phyloP scores from a whole-genome alignment of 2,888 invertebrate genomes.

The Ochropacha duplaris region DNA sequence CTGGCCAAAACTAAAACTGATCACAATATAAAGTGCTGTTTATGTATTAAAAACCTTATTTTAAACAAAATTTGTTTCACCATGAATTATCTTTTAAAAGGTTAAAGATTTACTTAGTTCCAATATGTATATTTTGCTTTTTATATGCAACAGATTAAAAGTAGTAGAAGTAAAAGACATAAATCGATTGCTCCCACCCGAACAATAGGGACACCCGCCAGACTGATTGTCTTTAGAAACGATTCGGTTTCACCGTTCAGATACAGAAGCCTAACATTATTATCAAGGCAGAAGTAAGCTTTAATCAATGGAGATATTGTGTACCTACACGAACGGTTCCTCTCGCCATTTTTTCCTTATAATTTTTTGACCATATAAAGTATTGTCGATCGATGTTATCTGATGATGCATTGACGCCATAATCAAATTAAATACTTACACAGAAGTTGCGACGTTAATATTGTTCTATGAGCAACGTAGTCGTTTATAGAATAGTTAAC shows the following conservation, averaged over 20 bases:
- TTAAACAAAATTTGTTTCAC: background rate
- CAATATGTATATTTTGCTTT: slow-evolving; percentile 6
- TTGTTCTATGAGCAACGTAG: background rate
- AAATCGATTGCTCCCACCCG: slow-evolving; percentile 64
- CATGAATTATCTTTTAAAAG: background rate
- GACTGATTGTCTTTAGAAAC: slow-evolving; percentile 65
- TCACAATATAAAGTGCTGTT: background rate
- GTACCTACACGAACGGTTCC: slow-evolving; percentile 31
- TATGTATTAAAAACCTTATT: too few relatives aligned
- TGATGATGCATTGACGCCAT: slow-evolving; percentile 41
- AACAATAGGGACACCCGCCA: slow-evolving; percentile 69
- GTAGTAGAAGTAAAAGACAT: slow-evolving; percentile 34
- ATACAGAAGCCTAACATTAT: slow-evolving; percentile 39
- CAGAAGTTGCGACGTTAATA: background rate
- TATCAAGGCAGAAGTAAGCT: slow-evolving; percentile 55
- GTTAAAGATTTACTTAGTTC: background rate
- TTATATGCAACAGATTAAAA: slow-evolving; percentile 16
- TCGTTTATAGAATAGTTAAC: background rate
- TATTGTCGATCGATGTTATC: slow-evolving; percentile 33
- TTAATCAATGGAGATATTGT: slow-evolving; percentile 34
- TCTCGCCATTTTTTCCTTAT: slow-evolving; percentile 18
- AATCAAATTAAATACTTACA: slow-evolving; percentile 31
- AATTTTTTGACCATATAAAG: too few relatives aligned
- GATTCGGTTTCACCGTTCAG: slow-evolving; percentile 66
- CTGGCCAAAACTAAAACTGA: slow-evolving; percentile 35